Conservation (phyloP, 1,140 invertebrate species). For the Oryctes rhinoceros region DNA sequence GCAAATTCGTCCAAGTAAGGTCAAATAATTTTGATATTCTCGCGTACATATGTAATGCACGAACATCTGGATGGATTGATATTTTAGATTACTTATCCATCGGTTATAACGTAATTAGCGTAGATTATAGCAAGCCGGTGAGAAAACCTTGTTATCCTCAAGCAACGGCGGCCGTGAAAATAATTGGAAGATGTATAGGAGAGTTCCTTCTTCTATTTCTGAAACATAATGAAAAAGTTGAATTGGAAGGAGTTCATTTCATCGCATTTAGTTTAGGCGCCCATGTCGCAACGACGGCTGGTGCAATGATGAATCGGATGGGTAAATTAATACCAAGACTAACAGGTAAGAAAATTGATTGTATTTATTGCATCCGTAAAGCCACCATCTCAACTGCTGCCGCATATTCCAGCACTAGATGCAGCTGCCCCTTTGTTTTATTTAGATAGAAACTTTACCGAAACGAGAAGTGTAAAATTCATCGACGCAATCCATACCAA, state of each 20-base stretch:
- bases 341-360: conserved; percentile 1
- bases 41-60: too few relatives aligned
- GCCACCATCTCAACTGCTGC: not conserved
- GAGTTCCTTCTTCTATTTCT: not conserved
- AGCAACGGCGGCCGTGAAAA: not conserved
- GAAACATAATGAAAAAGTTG: conserved; percentile 16
- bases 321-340: not conserved
- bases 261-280: conserved; percentile 26
- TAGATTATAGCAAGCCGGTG: conserved; percentile 15
- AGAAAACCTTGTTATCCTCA: conserved; percentile 32
- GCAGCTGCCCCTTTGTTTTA: conserved; percentile 70
- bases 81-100: conserved; percentile 10
- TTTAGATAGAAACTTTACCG: conserved; percentile 65
- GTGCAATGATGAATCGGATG: not conserved
- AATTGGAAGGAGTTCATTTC: not conserved
- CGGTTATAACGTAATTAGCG: conserved; percentile 34
- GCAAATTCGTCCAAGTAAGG: too few relatives aligned
- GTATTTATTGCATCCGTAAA: too few relatives aligned
- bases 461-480: conserved; percentile 70
- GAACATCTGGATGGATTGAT: not conserved
- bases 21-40: too few relatives aligned
- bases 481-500: conserved; percentile 79
- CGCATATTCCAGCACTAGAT: conserved; percentile 62
- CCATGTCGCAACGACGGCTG: not conserved
- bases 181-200: conserved; percentile 29